Evolutionary conservation across 2,888 invertebrate genomes (phyloP).

Genomic region (Harpalus rufipes): DNA sequence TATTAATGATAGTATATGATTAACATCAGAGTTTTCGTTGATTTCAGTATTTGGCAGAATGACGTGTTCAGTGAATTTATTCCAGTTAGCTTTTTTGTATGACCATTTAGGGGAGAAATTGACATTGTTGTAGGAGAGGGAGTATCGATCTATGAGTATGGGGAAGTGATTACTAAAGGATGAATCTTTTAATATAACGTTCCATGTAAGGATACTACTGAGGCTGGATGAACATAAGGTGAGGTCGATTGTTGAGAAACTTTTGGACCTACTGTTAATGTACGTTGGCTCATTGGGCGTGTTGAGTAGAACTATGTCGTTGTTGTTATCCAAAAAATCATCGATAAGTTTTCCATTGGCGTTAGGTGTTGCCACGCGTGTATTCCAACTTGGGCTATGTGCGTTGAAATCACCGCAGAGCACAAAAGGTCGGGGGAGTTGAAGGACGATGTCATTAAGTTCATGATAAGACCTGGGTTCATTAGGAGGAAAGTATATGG

Average conservation of each 20-base stretch:
- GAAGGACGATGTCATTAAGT: neutral
- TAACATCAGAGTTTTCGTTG: no score
- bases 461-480: neutral
- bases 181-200: neutral
- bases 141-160: neutral
- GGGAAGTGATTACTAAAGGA: constrained; percentile 1
- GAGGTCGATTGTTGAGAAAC: neutral
- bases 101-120: no score
- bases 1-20: no score
- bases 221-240: constrained; percentile 1
- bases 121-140: no score
- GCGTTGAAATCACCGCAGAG: constrained; percentile 1
- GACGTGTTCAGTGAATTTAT: no score
- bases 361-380: neutral
- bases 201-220: constrained; percentile 2
- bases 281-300: constrained; percentile 7
- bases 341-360: neutral
- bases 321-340: constrained; percentile 5
- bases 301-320: neutral
- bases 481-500: neutral
- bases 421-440: neutral
- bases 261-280: constrained; percentile 4
- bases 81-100: no score
- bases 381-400: constrained; percentile 4
- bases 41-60: no score